These are phyloP conservation scores for Nestor notabilis DNA, from an alignment of 2,113 vertebrate genomes.

Conservation along the genomic window DNA sequence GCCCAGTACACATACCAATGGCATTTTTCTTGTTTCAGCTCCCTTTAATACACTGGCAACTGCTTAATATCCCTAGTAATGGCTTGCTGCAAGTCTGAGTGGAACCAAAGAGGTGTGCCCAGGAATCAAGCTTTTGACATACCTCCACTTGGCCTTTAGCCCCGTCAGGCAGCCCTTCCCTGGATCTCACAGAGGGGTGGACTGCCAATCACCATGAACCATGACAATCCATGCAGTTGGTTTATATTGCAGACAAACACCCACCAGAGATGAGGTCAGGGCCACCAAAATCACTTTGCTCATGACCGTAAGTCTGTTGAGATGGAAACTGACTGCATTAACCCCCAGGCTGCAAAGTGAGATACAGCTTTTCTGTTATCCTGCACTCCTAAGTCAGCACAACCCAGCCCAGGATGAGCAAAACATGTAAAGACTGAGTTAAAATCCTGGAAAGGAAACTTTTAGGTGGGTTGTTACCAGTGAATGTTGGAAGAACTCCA, in stretches of 20 bases:
- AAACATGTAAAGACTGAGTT: background rate
- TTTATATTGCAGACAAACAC: background rate
- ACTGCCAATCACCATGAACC: background rate
- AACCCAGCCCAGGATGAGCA: rapidly evolving
- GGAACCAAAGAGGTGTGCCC: background rate
- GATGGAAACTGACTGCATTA: background rate
- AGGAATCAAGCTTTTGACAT: background rate
- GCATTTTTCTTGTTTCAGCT: background rate
- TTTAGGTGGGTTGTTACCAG: background rate
- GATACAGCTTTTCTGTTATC: background rate
- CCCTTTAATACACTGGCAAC: background rate
- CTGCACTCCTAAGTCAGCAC: background rate
- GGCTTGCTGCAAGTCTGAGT: background rate
- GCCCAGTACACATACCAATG: background rate
- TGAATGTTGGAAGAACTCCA: conserved; percentile 46
- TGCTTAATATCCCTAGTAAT: background rate
- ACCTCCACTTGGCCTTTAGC: background rate
- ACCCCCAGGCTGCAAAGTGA: background rate
- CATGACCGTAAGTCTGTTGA: background rate
- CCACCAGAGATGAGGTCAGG: background rate
- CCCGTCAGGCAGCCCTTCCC: background rate
- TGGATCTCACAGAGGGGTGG: background rate
- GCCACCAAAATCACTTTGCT: background rate
- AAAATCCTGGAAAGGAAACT: background rate
- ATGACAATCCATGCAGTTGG: background rate